Conservation (phyloP, 2,797 vertebrate species). For the Meda fulgida region DNA sequence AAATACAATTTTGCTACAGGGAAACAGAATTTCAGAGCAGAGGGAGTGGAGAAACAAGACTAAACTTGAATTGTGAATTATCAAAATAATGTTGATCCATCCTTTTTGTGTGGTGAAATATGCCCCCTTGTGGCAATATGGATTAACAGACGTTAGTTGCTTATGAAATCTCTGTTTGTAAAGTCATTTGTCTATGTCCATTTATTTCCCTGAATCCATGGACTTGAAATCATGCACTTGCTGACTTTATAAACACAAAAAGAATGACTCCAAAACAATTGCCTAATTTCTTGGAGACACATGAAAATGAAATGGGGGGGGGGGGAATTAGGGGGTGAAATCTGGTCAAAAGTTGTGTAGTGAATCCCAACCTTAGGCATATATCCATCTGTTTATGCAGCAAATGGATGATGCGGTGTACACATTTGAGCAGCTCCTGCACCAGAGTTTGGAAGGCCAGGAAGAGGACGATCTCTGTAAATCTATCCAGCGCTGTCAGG, state of each 20-base stretch:
- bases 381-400: constrained; percentile 67
- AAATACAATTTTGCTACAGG: neutral
- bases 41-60: constrained; percentile 44
- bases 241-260: neutral
- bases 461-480: constrained; percentile 86
- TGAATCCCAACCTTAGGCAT: neutral
- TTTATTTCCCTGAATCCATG: neutral
- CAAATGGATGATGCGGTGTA: constrained; percentile 93
- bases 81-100: neutral
- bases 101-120: constrained; percentile 3
- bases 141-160: neutral
- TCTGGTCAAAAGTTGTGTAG: neutral
- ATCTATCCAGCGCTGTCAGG: constrained; percentile 91
- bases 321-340: no score
- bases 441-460: constrained; percentile 88
- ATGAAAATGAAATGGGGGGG: no score
- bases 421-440: constrained; percentile 93
- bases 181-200: neutral
- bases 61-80: constrained; percentile 39
- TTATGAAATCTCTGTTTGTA: neutral
- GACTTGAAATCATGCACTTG: no score
- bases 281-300: no score
- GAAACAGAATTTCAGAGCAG: neutral
- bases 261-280: no score
- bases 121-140: constrained; percentile 62